Evolutionary conservation across 64 coral and sea anemone genomes (phyloP).

Genomic region (Pachyseris speciosa): DNA sequence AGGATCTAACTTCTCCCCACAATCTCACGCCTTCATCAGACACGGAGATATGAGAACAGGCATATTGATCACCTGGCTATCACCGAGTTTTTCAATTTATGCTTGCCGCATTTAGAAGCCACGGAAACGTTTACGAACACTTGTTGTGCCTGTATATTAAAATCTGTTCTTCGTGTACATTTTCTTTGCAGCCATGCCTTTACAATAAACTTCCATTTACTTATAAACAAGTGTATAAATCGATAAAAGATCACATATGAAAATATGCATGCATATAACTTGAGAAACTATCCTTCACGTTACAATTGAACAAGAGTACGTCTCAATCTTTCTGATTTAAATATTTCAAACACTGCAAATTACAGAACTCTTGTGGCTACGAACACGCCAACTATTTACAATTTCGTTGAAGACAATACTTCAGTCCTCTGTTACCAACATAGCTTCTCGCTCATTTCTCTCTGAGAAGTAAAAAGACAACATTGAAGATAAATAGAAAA

Average conservation of each 20-base stretch:
- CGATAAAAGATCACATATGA: constrained; percentile 6
- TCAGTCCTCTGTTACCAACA: neutral
- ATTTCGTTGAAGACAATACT: neutral
- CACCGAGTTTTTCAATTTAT: too few species aligned
- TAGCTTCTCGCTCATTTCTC: constrained; percentile 24
- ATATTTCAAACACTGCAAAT: constrained; percentile 3
- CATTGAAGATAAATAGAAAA: neutral
- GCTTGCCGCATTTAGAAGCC: too few species aligned
- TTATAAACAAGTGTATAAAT: constrained; percentile 31
- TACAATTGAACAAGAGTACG: neutral
- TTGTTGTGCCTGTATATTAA: neutral
- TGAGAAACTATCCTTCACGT: neutral
- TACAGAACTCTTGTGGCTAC: neutral
- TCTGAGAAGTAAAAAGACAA: constrained; percentile 3
- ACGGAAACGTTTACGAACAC: too few species aligned
- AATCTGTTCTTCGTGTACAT: neutral
- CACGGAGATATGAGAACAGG: too few species aligned
- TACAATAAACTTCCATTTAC: neutral
- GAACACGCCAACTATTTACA: constrained; percentile 3
- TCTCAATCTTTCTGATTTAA: constrained; percentile 10
- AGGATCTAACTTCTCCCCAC: too few species aligned
- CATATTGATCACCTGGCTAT: too few species aligned
- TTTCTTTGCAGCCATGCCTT: neutral
- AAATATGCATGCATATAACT: constrained; percentile 56
- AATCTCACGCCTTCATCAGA: too few species aligned